Evolutionary conservation across 2,888 invertebrate species (phyloP).

Genomic region (Tachystola acroxantha): DNA sequence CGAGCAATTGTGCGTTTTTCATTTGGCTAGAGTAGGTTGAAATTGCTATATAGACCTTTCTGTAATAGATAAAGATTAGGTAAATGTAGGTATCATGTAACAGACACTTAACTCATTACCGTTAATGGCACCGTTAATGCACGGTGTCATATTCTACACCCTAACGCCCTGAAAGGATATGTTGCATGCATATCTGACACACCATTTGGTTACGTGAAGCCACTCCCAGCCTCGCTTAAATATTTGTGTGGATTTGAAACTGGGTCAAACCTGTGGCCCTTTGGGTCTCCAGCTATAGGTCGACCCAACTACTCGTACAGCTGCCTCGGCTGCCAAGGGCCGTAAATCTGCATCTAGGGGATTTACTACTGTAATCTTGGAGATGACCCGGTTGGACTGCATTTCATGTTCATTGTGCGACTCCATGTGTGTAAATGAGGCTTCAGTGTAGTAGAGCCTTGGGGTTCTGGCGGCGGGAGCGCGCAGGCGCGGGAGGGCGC

Average conservation of each 20-base stretch:
- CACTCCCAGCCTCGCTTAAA: conserved; percentile 56
- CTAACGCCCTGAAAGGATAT: too few relatives aligned
- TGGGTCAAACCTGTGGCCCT: conserved; percentile 52
- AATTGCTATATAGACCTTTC: too few relatives aligned
- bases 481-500: conserved; percentile 55
- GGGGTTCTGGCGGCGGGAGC: conserved; percentile 22
- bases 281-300: conserved; percentile 5
- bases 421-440: conserved; percentile 51
- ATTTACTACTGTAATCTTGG: conserved; percentile 11
- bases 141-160: conserved; percentile 12
- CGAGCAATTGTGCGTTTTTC: too few relatives aligned
- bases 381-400: conserved; percentile 31
- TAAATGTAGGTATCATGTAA: too few relatives aligned
- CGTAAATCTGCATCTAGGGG: conserved; percentile 27
- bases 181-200: conserved; percentile 1
- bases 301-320: not conserved
- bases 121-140: conserved; percentile 6
- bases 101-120: conserved; percentile 7
- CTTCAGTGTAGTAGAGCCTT: conserved; percentile 16
- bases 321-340: conserved; percentile 20
- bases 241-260: conserved; percentile 49
- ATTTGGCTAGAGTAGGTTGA: too few relatives aligned
- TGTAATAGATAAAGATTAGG: too few relatives aligned
- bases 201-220: conserved; percentile 36
- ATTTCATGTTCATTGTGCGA: conserved; percentile 32